Evolutionary conservation across 64 coral and sea anemone genomes (phyloP).

Genomic region (Porites lutea): DNA sequence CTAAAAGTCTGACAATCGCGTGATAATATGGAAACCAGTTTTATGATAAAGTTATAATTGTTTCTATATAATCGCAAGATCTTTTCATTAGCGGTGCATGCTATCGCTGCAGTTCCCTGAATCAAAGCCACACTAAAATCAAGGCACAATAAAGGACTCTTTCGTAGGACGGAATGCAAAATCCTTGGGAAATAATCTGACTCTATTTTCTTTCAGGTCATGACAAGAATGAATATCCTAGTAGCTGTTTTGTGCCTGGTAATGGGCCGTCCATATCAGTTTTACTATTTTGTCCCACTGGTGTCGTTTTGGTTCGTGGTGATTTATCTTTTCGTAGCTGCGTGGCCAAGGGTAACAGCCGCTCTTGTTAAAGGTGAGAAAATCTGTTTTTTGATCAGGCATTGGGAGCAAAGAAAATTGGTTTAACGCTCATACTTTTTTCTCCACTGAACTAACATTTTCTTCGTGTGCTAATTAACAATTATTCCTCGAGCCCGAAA

Average conservation of each 20-base stretch:
- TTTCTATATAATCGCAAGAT: no score
- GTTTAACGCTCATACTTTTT: neutral
- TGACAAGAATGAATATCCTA: constrained; percentile 95
- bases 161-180: no score
- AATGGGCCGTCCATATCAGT: constrained; percentile 98
- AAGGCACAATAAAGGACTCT: no score
- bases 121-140: no score
- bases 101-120: no score
- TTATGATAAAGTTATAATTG: no score
- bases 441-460: no score
- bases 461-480: no score
- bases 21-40: no score
- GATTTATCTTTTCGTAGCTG: constrained; percentile 70
- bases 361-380: constrained; percentile 78
- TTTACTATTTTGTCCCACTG: constrained; percentile 98
- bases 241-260: constrained; percentile 85
- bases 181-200: neutral
- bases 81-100: no score
- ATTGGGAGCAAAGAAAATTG: neutral
- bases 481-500: no score
- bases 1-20: no score
- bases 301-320: constrained; percentile 93
- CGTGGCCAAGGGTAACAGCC: constrained; percentile 88
- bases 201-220: constrained; percentile 67
- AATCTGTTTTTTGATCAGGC: neutral